Evolutionary conservation across 2,888 invertebrate species (phyloP).

Genomic region (Dryobotodes eremita): DNA sequence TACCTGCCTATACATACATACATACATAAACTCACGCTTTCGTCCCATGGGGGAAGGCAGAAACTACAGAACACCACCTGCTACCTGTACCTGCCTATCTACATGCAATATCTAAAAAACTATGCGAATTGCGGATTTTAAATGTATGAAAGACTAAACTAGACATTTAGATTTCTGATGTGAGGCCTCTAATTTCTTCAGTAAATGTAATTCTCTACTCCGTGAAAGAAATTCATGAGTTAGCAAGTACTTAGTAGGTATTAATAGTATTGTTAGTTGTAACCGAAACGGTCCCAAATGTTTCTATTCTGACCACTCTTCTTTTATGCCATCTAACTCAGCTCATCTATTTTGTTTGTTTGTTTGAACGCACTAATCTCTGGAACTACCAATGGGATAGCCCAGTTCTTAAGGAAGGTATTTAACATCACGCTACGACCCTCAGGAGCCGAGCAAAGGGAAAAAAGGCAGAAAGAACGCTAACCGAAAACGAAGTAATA

Average conservation of each 20-base stretch:
- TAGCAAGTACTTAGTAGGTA: too few relatives aligned
- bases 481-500: too few relatives aligned
- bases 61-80: too few relatives aligned
- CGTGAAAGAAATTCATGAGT: neutral
- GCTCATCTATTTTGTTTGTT: neutral
- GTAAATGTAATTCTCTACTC: neutral
- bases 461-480: too few relatives aligned
- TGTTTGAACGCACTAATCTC: too few relatives aligned
- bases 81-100: too few relatives aligned
- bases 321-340: constrained; percentile 3
- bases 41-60: too few relatives aligned
- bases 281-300: neutral
- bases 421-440: too few relatives aligned
- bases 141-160: neutral
- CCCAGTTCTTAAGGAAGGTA: too few relatives aligned
- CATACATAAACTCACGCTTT: too few relatives aligned
- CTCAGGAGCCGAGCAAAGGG: too few relatives aligned
- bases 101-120: neutral
- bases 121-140: neutral
- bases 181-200: neutral
- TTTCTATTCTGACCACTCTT: neutral
- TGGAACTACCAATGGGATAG: too few relatives aligned
- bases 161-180: neutral
- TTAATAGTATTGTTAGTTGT: neutral
- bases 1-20: neutral